phyloP scores from a whole-genome alignment of 53 echinoderm and acorn worm genomes.

The Zoroaster sp. region DNA sequence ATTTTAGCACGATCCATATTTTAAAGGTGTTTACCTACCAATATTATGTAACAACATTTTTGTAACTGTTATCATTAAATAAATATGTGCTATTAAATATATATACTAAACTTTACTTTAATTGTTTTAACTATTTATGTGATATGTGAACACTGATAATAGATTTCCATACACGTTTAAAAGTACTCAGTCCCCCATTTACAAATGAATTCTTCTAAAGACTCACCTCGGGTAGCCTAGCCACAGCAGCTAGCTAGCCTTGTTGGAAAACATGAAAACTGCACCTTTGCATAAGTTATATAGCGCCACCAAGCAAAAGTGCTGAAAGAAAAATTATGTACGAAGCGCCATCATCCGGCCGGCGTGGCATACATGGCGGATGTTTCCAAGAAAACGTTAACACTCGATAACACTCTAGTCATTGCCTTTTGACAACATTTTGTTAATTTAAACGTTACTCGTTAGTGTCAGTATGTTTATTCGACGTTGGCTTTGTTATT shows the following conservation, averaged over 20 bases:
- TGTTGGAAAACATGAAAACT: neutral
- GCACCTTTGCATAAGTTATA: neutral
- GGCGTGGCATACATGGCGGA: too few relatives aligned
- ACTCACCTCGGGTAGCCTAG: neutral
- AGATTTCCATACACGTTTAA: neutral
- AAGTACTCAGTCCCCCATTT: too few relatives aligned
- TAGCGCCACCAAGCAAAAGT: slow-evolving; percentile 24
- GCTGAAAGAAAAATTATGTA: too few relatives aligned
- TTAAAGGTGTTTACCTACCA: neutral
- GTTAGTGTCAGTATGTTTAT: neutral
- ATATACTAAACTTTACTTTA: neutral
- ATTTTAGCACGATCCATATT: neutral
- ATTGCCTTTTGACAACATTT: too few relatives aligned
- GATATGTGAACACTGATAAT: neutral
- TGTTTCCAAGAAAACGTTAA: too few relatives aligned
- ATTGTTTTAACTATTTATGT: neutral
- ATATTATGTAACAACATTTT: too few relatives aligned
- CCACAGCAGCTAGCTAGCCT: too few relatives aligned
- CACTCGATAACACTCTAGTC: too few relatives aligned
- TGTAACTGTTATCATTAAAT: too few relatives aligned
- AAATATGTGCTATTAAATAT: neutral
- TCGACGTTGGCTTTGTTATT: neutral
- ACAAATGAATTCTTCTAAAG: slow-evolving; percentile 8
- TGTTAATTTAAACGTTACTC: too few relatives aligned
- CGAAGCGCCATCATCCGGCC: too few relatives aligned